These are phyloP conservation scores for Puntigrus tetrazona DNA, from an alignment of 2,113 vertebrate species.

Conservation along the genomic window DNA sequence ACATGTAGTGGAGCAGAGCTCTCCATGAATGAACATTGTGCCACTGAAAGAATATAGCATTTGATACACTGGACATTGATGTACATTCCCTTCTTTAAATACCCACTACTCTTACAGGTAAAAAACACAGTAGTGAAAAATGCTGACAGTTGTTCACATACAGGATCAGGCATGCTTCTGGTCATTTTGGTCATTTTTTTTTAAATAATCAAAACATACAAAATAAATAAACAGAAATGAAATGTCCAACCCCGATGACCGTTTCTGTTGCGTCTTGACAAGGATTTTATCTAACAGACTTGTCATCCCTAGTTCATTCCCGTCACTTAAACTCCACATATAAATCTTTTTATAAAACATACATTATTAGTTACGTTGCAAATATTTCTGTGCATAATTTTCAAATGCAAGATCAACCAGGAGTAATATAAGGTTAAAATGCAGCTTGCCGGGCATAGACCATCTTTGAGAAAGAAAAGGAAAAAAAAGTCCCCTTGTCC, in stretches of 20 bases:
- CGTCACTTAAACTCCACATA: constrained; percentile 60
- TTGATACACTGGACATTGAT: constrained; percentile 35
- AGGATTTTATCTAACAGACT: not conserved
- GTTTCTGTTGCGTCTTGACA: constrained; percentile 49
- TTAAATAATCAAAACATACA: constrained; percentile 52
- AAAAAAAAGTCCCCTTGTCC: constrained; percentile 21
- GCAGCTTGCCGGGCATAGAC: constrained; percentile 50
- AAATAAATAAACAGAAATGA: constrained; percentile 54
- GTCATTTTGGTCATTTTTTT: constrained; percentile 60
- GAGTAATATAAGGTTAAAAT: constrained; percentile 66
- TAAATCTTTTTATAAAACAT: constrained; percentile 72
- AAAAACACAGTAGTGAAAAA: constrained; percentile 36
- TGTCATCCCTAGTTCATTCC: constrained; percentile 13
- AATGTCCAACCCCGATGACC: constrained; percentile 46
- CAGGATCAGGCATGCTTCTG: constrained; percentile 66
- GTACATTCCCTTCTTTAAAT: constrained; percentile 49
- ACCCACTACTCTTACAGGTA: constrained; percentile 55
- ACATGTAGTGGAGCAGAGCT: not conserved
- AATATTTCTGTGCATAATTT: constrained; percentile 70
- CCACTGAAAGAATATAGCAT: constrained; percentile 20
- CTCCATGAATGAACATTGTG: not conserved
- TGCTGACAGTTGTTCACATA: constrained; percentile 54
- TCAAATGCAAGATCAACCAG: constrained; percentile 65
- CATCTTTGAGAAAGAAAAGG: not conserved
- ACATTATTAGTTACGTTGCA: constrained; percentile 64